Percentiles rank a stretch among this genome's conserved stretches.
phyloP scores from a whole-genome alignment of 2,888 invertebrate genomes.

The Cacoxenus indagator region DNA sequence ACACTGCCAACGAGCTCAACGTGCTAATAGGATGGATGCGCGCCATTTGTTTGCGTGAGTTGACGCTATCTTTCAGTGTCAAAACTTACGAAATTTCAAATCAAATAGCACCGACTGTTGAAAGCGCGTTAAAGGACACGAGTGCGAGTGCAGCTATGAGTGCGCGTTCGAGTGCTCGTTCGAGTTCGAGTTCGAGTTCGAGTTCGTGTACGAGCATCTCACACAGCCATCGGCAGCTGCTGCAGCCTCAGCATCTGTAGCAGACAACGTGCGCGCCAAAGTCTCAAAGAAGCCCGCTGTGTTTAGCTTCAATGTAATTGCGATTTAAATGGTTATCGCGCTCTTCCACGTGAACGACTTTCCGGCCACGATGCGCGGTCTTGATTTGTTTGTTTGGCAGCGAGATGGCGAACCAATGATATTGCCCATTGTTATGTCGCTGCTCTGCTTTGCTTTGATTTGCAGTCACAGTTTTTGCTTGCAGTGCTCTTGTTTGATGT shows the following conservation, averaged over 20 bases:
- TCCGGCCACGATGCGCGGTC: background rate
- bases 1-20: background rate
- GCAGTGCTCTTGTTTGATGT: background rate
- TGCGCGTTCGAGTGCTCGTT: too few species aligned
- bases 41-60: constrained; percentile 45
- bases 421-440: background rate
- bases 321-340: constrained; percentile 13
- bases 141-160: background rate
- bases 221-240: too few species aligned
- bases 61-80: constrained; percentile 53
- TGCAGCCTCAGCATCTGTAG: too few species aligned
- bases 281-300: background rate
- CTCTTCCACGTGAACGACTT: constrained; percentile 15
- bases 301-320: constrained; percentile 16
- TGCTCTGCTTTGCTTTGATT: background rate
- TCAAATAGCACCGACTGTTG: background rate
- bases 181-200: too few species aligned
- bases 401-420: background rate
- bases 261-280: background rate
- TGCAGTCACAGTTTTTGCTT: background rate
- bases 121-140: constrained; percentile 2
- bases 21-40: constrained; percentile 13
- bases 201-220: too few species aligned
- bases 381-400: background rate
- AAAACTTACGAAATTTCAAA: constrained; percentile 29